Evolutionary conservation across 2,113 vertebrate genomes (phyloP), one percentile per base, ranked within the genome.

Genomic region (Abramis brama): DNA sequence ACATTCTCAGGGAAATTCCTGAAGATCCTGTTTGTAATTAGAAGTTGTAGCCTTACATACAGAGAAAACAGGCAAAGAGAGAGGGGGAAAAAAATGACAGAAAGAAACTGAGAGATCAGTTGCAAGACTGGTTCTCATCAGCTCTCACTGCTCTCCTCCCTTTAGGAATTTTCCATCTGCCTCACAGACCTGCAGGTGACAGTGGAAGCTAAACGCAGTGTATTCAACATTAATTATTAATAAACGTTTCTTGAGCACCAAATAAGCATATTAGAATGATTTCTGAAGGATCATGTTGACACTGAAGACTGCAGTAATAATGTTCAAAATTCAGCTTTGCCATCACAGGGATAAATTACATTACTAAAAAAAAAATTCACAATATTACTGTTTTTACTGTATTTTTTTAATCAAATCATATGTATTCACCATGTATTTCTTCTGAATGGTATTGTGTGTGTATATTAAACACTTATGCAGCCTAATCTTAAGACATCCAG

Each of bases 81-180:
- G 59, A 82, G 52, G 55, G 15, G 60, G 15, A 9, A 30, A 25
- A 66, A 66, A 66, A 66, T 13, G 52, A 43, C 73, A 70, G 52
- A 66, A 52, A 39, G 70, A 50, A 77, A 55, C 6, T 43, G 45
- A 87, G 86, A 60, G 85, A 70, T 12, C 25, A 25, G 66, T 36
- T 86, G 87, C 86, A 84, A 70, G 77, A 74, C 86, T 70, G 83
- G 77, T 89, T 83, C 85, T 66, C 86, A 79, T 91, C 91, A 89
- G 85, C 70, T 30, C 33, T 5, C 47, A 79, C 76, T 86, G 78
- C 39, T 88, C 81, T 87, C 47, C 88, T 79, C 79, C 62, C 84
- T 60, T 86, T 50, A 85, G 73, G 76, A 90, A 55, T 86, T 84
- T 43, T 73, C 57, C 57, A 57, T 85, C 79, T 87, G 91, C 81